Evolutionary conservation across 2,797 vertebrate genomes (phyloP).

Genomic region (Halcyon leucocephala): DNA sequence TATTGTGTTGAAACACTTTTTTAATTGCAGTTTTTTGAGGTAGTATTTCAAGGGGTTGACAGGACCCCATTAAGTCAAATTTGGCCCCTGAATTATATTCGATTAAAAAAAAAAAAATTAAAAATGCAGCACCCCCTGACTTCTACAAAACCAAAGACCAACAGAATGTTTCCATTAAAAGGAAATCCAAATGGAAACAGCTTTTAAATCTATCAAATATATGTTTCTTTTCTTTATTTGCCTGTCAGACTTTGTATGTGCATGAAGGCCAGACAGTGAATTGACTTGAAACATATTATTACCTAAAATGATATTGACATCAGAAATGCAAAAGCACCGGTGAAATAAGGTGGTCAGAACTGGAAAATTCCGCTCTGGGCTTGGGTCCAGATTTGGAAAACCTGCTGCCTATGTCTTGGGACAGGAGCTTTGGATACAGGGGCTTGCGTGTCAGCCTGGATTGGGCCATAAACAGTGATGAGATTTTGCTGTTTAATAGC

Average conservation of each 20-base stretch:
- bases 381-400: neutral
- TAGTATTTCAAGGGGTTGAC: conserved; percentile 1
- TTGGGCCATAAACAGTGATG: neutral
- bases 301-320: conserved; percentile 53
- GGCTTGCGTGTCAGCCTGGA: neutral
- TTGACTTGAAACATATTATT: conserved; percentile 62
- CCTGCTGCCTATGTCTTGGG: neutral
- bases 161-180: conserved; percentile 63
- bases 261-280: conserved; percentile 29
- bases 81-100: conserved; percentile 35
- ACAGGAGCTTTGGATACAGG: neutral
- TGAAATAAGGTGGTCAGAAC: conserved; percentile 13
- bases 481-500: neutral
- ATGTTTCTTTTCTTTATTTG: conserved; percentile 51
- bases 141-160: conserved; percentile 34
- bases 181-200: conserved; percentile 59
- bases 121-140: neutral
- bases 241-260: conserved; percentile 20
- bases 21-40: neutral
- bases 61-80: conserved; percentile 12
- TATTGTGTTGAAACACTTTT: neutral
- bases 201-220: conserved; percentile 61
- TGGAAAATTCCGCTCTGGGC: conserved; percentile 13
- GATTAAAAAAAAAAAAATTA: neutral
- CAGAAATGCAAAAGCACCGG: conserved; percentile 34